Base-by-base conservation (phyloP, 2,888 invertebrate genomes). In the Morpho helenor region DNA sequence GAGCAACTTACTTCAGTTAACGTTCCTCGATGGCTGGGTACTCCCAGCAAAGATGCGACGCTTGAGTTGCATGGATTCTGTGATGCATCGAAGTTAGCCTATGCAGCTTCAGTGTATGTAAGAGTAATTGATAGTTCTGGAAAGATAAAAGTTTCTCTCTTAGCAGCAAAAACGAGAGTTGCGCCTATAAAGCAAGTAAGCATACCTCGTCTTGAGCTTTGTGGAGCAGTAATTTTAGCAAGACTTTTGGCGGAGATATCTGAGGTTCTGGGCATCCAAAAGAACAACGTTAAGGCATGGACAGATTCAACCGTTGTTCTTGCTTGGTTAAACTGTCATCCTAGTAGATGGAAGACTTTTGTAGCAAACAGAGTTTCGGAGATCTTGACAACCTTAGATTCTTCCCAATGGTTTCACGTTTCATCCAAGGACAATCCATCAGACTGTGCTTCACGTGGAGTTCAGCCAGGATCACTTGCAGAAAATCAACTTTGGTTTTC, bases 391-490 rank as follows among this genome's bases (percentile, higher is more conserved):
- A 16, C 16, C 16, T 16, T 16, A 16, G 16, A 16, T 16, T 16
- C 16, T 16, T 16, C 16, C 16, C 16, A 16, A 16, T 16, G 16
- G 16, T 16, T 16, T 2, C 16, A 16, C 2, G 16, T 16, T 1
- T 16, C 16, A 16, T 16, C 16, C 2, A 16, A 16, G 16, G 16
- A 16, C 16, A 16, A 16, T 16, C 16, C 16, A 16, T 16, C 16
- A 16, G 71, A 72, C 54, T 66, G 64, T 44, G 69, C 70, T 0
- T 69, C 70, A 41, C 57, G 70, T 41, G 68, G 60, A 7, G 39
- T 65, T 3, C 42, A 46, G n/a, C 56, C 57, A 16, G 46, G 54
- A 8, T 22, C 9, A 7, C 42, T 59, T 7, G 22, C 23, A 48
- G 43, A 49, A 4, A 22, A 50, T 41, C 7, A 9, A 0, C 31